phyloP scores from a whole-genome alignment of 2,888 invertebrate species.

The Litoditis marina region DNA sequence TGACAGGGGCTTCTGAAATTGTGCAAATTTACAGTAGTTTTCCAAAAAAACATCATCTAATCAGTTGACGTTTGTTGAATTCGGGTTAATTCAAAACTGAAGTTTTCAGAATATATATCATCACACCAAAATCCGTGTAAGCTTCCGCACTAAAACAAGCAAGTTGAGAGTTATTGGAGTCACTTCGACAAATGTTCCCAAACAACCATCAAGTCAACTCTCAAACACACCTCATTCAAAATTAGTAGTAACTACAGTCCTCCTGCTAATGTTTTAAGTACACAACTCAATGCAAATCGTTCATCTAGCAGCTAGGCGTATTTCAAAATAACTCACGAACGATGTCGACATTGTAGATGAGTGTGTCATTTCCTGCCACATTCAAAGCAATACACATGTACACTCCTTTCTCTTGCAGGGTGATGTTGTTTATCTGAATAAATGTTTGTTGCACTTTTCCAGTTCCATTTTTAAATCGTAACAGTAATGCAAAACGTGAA shows the following conservation, averaged over 20 bases:
- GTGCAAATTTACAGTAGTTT: neutral
- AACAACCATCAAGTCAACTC: no score
- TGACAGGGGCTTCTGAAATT: constrained; percentile 53
- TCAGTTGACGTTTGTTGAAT: neutral
- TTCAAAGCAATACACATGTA: constrained; percentile 63
- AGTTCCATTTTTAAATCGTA: neutral
- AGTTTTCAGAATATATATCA: no score
- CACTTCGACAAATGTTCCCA: no score
- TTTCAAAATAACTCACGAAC: constrained; percentile 48
- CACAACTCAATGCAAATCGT: neutral
- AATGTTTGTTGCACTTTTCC: constrained; percentile 9
- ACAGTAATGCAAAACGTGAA: constrained; percentile 6
- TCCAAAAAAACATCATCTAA: no score
- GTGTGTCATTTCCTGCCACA: constrained; percentile 62
- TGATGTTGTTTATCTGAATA: constrained; percentile 51
- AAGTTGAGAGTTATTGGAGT: no score
- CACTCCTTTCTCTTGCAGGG: constrained; percentile 61
- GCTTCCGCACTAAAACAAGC: no score
- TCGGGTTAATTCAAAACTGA: neutral
- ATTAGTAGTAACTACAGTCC: neutral
- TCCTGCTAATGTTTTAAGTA: no score
- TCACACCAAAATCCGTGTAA: no score
- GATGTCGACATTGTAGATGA: constrained; percentile 59
- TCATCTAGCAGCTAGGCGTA: neutral
- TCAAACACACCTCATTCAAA: no score